These are phyloP conservation scores for Sesamia nonagrioides DNA, from an alignment of 1,140 invertebrate genomes.

Conservation along the genomic window DNA sequence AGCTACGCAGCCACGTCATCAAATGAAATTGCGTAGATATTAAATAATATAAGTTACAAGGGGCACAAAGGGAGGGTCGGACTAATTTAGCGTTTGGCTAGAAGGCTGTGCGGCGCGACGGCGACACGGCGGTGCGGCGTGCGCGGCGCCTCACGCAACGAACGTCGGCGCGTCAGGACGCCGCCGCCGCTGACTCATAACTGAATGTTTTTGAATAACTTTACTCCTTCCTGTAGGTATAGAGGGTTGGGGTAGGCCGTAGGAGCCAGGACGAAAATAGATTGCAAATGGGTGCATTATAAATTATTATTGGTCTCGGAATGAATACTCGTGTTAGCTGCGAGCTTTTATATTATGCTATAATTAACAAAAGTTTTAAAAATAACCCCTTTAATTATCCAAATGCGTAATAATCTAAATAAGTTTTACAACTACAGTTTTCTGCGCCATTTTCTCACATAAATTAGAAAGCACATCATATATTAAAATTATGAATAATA, in stretches of 20 bases:
- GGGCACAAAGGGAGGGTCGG: slow-evolving; percentile 27
- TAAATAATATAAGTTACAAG: slow-evolving; percentile 45
- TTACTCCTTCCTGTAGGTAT: background rate
- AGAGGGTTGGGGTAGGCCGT: too few relatives aligned
- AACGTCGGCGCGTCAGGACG: slow-evolving; percentile 57
- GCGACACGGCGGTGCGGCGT: background rate
- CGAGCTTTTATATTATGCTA: too few relatives aligned
- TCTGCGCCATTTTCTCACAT: background rate
- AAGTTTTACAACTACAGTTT: too few relatives aligned
- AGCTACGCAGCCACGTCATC: slow-evolving; percentile 1
- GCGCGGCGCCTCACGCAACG: slow-evolving; percentile 71
- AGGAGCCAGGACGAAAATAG: background rate
- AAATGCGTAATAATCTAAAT: too few relatives aligned
- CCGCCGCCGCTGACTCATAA: slow-evolving; percentile 55
- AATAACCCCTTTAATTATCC: too few relatives aligned
- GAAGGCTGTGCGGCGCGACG: slow-evolving; percentile 17
- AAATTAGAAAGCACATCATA: background rate
- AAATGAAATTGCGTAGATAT: slow-evolving; percentile 49
- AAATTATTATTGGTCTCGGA: background rate
- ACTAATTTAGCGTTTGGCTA: slow-evolving; percentile 41
- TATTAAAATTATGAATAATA: too few relatives aligned
- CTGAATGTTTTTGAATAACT: slow-evolving; percentile 24
- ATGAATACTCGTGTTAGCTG: background rate
- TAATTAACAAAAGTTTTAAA: too few relatives aligned
- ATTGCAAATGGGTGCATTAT: background rate